Base-by-base conservation (phyloP, 2,797 vertebrate species). In the Anomalospiza imberbis region DNA sequence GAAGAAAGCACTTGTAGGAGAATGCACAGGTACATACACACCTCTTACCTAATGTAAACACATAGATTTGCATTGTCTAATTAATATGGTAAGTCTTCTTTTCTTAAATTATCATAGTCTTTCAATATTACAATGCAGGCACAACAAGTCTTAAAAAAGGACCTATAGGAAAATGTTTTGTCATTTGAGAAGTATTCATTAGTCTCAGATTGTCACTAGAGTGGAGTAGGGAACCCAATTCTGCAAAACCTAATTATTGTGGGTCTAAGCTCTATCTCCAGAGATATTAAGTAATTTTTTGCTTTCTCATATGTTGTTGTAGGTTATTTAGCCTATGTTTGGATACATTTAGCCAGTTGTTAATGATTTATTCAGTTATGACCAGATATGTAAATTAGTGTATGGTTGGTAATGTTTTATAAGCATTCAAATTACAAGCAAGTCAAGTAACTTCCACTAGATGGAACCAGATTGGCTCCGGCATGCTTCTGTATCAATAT, bases 391-490 rank as follows among this genome's bases (percentile, higher is more conserved):
- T 22, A 73, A 51, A 79, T 84, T 58, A 58, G 18, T 29, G 2
- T 57, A 55, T 57, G 2, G 1, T 21, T 76, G 9, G 11, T 77
- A 57, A 28, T 47, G 15, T 63, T 86, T 57, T 71, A 25, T 47
- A 73, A 38, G 28, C 18, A n/a, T 42, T 65, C 72, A 48, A 57
- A 47, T 80, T 67, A 47, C 20, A 71, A 36, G 50, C 53, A 84
- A 74, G 38, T 77, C 53, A 84, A 84, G 7, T 86, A 28, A n/a
- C 21, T 90, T 90, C 80, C 61, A 60, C 77, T 93, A 85, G 85
- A 47, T 79, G 80, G 77, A 94, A 79, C 57, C 26, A 84, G 45
- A 66, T 76, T 74, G 55, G 51, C 29, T 91, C 13, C 5, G 7
- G 7, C 18, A 2, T 71, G 18, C 32, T 85, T 74, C 36, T 86